Evolutionary conservation across 2,797 vertebrate genomes (phyloP).

Genomic region (Lacerta bilineata): DNA sequence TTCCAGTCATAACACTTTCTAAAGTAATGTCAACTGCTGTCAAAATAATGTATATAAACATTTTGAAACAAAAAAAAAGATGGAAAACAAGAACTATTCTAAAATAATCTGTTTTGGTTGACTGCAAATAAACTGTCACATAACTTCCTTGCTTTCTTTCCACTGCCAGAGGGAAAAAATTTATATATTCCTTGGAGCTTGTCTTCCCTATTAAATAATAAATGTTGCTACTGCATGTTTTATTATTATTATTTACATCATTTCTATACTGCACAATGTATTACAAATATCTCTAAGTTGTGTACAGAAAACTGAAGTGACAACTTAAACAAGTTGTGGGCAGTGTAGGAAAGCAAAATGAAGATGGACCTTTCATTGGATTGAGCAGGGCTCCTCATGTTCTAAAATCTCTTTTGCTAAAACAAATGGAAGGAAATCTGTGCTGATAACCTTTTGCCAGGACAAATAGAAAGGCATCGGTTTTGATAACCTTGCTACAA

Average conservation of each 20-base stretch:
- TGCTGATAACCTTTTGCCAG: neutral
- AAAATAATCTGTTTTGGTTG: conserved; percentile 12
- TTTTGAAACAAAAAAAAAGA: neutral
- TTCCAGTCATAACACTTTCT: neutral
- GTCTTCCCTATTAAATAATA: neutral
- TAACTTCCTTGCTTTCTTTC: neutral
- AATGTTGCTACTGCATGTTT: neutral
- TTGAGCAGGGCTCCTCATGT: neutral
- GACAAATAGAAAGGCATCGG: neutral
- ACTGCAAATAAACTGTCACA: conserved; percentile 6
- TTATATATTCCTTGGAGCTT: neutral
- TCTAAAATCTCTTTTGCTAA: neutral
- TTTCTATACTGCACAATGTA: too few species aligned
- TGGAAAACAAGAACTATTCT: neutral
- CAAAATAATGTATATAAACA: neutral
- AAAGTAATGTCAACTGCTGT: neutral
- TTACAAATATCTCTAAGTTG: too few species aligned
- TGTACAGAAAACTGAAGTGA: too few species aligned
- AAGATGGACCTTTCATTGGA: neutral
- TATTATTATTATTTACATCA: too few species aligned
- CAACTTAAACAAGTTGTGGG: too few species aligned
- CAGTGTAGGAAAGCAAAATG: too few species aligned
- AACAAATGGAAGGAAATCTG: neutral
- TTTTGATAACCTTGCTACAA: neutral
- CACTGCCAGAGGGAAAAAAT: neutral